Percentiles rank a stretch among this genome's conserved stretches.
These are phyloP conservation scores for Trachymyrmex cornetzi DNA, from an alignment of 1,140 invertebrate genomes.

Conservation along the genomic window DNA sequence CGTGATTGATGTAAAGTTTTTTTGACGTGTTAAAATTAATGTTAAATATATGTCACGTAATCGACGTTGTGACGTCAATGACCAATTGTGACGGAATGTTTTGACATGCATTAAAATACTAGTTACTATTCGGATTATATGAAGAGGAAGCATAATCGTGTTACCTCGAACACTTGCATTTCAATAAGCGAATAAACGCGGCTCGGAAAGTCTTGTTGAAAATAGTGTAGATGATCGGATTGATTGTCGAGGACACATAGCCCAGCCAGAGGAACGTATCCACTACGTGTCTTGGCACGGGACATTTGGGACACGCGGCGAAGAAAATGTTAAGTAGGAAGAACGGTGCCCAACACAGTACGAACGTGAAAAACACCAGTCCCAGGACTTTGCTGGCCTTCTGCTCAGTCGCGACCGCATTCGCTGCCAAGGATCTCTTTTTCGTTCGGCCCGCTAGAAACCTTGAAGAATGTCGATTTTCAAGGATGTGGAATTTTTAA, in stretches of 20 bases:
- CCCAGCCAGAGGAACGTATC: constrained; percentile 95
- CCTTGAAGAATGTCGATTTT: constrained; percentile 81
- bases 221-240: constrained; percentile 95
- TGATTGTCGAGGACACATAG: constrained; percentile 95
- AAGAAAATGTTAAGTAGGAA: constrained; percentile 95
- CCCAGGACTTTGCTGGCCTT: constrained; percentile 95
- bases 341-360: constrained; percentile 96
- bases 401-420: constrained; percentile 93
- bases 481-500: constrained; percentile 12
- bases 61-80: no score
- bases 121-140: no score
- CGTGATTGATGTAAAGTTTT: no score
- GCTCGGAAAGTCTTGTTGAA: constrained; percentile 95
- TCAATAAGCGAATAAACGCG: constrained; percentile 92
- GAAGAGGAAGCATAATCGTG: neutral
- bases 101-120: no score
- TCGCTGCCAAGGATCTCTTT: constrained; percentile 90
- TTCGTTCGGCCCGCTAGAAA: constrained; percentile 90
- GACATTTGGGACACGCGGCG: constrained; percentile 90
- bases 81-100: no score
- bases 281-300: constrained; percentile 91
- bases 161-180: constrained; percentile 91
- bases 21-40: no score
- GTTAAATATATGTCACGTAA: no score
- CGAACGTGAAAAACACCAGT: constrained; percentile 96